Percentiles rank a stretch among this genome's conserved stretches.
phyloP scores from a whole-genome alignment of 2,888 invertebrate genomes.

The Dynastes maya region DNA sequence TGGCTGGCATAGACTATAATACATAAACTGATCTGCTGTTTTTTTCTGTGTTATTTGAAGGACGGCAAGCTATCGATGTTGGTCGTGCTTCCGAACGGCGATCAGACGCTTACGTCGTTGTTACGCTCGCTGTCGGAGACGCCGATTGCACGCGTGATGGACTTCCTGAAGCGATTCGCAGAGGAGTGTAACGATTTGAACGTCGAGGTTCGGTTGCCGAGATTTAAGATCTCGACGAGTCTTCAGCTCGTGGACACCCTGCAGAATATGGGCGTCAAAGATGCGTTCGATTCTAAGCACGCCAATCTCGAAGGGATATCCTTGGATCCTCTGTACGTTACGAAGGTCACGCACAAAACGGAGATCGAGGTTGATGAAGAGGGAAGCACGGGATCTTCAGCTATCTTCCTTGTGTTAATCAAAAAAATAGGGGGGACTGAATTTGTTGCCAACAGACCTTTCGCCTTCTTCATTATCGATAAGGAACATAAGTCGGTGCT shows the following conservation, averaged over 20 bases:
- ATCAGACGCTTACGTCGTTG: neutral
- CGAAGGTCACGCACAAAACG: constrained; percentile 80
- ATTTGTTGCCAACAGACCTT: constrained; percentile 78
- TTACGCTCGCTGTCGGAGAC: constrained; percentile 9
- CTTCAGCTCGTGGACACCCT: constrained; percentile 75
- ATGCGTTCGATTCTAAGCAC: constrained; percentile 75
- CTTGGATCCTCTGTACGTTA: constrained; percentile 74
- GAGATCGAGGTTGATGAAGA: constrained; percentile 84
- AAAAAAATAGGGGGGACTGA: constrained; percentile 75
- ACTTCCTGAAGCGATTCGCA: neutral
- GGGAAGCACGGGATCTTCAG: constrained; percentile 81
- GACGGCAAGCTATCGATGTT: constrained; percentile 28
- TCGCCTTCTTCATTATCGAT: constrained; percentile 80
- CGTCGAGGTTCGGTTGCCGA: constrained; percentile 1
- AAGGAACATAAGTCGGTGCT: constrained; percentile 76
- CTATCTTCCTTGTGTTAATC: constrained; percentile 68
- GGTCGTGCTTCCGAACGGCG: constrained; percentile 3
- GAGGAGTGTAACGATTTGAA: neutral
- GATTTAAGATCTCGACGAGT: constrained; percentile 76
- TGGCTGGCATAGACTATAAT: too few relatives aligned
- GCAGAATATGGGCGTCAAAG: constrained; percentile 78
- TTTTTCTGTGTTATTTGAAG: constrained; percentile 51
- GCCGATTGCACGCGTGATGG: neutral
- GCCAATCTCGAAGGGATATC: constrained; percentile 76
- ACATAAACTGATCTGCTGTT: neutral